Percentiles rank a stretch among this genome's conserved stretches.
phyloP scores from a whole-genome alignment of 2,888 invertebrate genomes.

The Caenorhabditis sp. region DNA sequence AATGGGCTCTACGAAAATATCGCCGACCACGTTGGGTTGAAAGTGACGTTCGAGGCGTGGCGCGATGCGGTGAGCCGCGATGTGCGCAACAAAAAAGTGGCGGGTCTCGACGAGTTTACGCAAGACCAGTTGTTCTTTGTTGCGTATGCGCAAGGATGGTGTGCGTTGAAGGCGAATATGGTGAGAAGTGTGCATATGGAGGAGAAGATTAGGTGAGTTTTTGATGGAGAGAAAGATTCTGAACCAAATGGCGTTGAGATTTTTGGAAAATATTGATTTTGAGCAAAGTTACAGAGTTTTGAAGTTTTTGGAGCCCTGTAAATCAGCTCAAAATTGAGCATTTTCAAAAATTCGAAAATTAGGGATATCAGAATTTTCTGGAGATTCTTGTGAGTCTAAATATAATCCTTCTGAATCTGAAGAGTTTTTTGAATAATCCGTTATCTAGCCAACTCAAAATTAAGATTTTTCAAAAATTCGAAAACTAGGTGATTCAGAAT shows the following conservation, averaged over 20 bases:
- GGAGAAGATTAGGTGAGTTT: constrained; percentile 40
- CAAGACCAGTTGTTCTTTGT: constrained; percentile 48
- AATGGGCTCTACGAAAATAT: constrained; percentile 46
- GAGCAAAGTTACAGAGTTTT: no score
- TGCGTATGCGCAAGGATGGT: constrained; percentile 50
- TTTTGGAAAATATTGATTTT: no score
- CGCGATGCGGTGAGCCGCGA: constrained; percentile 10
- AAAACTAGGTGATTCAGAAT: no score
- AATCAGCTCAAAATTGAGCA: not conserved
- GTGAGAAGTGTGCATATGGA: constrained; percentile 34
- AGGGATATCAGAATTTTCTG: no score
- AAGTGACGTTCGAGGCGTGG: constrained; percentile 33
- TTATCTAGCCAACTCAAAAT: no score
- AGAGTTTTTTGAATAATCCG: no score
- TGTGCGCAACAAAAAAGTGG: constrained; percentile 8
- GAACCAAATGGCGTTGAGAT: no score
- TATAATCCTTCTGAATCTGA: no score
- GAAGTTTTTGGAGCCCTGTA: not conserved
- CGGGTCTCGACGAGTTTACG: constrained; percentile 28
- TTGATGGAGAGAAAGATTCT: no score
- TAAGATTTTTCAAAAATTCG: no score
- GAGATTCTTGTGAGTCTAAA: no score
- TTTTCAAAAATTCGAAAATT: not conserved
- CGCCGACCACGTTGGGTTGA: constrained; percentile 47
- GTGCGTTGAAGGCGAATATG: constrained; percentile 29